Base-by-base conservation (phyloP, 2,888 invertebrate genomes). In the Seira musarum region DNA sequence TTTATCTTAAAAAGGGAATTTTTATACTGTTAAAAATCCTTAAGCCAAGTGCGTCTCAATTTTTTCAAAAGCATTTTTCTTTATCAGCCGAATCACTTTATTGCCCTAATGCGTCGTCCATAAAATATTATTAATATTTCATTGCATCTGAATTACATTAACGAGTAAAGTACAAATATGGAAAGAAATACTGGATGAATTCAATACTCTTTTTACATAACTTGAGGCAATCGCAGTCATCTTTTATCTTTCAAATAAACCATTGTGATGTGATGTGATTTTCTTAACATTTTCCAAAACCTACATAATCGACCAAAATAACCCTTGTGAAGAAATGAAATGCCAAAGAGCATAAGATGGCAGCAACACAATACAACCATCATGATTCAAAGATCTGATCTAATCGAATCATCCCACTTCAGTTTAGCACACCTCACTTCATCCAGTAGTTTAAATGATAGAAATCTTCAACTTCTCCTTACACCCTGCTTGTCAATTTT, bases 1-100 rank as follows among this genome's bases (percentile, higher is more conserved):
- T 49, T 49, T 49, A 49, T 49, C 49, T 49, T 49, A 49, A 49
- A 49, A 49, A 30, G 13, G 49, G 49, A 49, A 49, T 49, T n/a
- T n/a, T n/a, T 49, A 49, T 49, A 8, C 30, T 30, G 30, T 8
- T 30, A 30, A 30, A 30, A 5, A 30, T 30, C 30, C 30, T 30
- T 30, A 5, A 49, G 49, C 2, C 13, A 49, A n/a, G 49, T 49
- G 49, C 49, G 3, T 30, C 30, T 30, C 3, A 5, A 30, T 30
- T 5, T 8, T 30, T 30, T 30, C 30, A 15, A 49, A 30, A 15
- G 15, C 17, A 49, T n/a, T 49, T n/a, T 49, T 49, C 17, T 49
- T 49, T 49, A 49, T 49, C 49, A 8, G 49, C 49, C 49, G 49
- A 49, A 49, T 49, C 49, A 13, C 49, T 8, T 49, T 49, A 49